A percentile compares a stretch with the other conserved stretches of the same genome.
Conservation (phyloP, 2,113 vertebrate species). For the Eupsittula cactorum region DNA sequence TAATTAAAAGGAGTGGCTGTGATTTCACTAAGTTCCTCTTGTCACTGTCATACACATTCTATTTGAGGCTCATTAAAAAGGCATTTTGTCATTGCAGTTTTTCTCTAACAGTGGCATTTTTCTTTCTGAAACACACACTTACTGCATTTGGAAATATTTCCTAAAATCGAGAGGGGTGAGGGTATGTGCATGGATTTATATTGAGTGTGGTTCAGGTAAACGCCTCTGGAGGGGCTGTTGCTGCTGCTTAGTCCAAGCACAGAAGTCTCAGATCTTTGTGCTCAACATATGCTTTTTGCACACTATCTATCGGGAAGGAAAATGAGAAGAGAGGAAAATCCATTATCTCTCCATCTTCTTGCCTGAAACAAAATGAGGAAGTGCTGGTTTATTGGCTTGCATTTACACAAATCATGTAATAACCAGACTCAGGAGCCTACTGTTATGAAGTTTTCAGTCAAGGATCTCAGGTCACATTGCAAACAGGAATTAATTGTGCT, state of each 20-base stretch:
- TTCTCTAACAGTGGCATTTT: neutral
- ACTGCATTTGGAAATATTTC: neutral
- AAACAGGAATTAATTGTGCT: neutral
- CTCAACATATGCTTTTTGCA: neutral
- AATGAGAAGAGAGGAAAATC: neutral
- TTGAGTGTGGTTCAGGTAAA: neutral
- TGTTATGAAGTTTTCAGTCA: neutral
- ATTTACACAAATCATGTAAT: neutral
- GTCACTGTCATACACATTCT: neutral
- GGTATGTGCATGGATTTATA: neutral
- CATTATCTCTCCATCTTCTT: neutral
- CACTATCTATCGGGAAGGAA: neutral
- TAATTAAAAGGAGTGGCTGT: constrained; percentile 71
- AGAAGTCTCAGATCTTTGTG: neutral
- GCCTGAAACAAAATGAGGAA: neutral
- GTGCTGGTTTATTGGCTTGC: neutral
- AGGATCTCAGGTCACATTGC: neutral
- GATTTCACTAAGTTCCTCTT: constrained; percentile 24
- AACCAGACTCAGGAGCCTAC: neutral
- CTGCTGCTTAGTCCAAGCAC: neutral
- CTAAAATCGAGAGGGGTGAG: neutral
- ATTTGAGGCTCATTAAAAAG: neutral
- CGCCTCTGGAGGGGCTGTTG: neutral
- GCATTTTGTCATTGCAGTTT: neutral
- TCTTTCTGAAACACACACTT: neutral